Base-by-base conservation (phyloP, 2,797 vertebrate species). In the Nasua narica region DNA sequence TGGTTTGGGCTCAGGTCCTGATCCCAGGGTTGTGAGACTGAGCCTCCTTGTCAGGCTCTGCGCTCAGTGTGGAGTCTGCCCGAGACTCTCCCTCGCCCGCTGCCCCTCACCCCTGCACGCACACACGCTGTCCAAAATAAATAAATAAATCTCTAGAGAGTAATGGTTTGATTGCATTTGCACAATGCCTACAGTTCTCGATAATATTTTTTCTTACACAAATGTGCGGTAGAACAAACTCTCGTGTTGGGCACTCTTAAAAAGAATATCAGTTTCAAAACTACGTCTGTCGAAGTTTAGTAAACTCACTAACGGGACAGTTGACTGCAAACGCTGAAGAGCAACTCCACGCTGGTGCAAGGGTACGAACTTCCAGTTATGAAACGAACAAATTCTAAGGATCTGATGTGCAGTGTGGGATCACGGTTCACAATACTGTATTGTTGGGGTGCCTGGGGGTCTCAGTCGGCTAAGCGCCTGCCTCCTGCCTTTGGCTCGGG, bases 171-270 rank as follows among this genome's bases (percentile, higher is more conserved):
- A 62, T 32, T 95, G 95, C 82, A 65, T 97, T 98, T 99, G 98
- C 98, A 98, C 98, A 98, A 99, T 98, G 98, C 98, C 98, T 98
- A 98, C 95, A 4, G 94, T 98, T 98, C 98, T 98, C 97, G 98
- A 97, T 97, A 98, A 98, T 97, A 98, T 56, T 97, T 96, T 98
- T 98, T 98, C 98, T 98, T 98, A 98, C 98, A 97, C 98, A 98
- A 95, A 98, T 62, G 60, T 98, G 98, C 98, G 98, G 98, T 98
- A 98, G 98, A 98, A 98, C 97, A 95, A 96, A 98, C 97, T 98
- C 89, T 96, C 62, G 16, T 96, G 97, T 98, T 98, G 98, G 98
- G 96, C 97, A 95, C 97, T 96, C 97, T 96, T 74, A 21, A 46
- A 46, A 72, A 60, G n/a, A 25, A 27, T 35, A 50, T 65, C 46